These are phyloP conservation scores for Gallinago jamesoni DNA, from an alignment of 2,113 vertebrate genomes.

Conservation along the genomic window DNA sequence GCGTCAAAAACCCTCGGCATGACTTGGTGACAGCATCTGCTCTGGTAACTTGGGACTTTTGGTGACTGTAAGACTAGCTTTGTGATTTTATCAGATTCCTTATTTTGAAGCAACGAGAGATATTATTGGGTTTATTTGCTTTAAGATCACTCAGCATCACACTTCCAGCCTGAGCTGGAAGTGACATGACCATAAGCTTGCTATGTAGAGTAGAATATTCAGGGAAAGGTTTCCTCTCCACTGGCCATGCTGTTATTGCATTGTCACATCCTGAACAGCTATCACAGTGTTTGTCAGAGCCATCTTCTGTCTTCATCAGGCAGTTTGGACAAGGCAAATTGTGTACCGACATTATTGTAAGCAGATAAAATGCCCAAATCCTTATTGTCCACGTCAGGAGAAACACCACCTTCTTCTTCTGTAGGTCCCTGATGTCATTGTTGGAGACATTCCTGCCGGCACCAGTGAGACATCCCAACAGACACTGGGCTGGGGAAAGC, in stretches of 20 bases:
- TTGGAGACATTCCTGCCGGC: background rate
- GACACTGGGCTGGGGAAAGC: background rate
- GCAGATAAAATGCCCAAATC: background rate
- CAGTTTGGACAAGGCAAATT: background rate
- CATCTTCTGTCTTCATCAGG: background rate
- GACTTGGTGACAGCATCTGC: background rate
- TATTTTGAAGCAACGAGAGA: background rate
- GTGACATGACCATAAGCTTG: background rate
- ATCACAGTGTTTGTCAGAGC: background rate
- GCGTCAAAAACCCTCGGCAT: rapidly evolving
- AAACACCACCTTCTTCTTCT: background rate
- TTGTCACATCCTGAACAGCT: background rate
- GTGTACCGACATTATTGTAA: rapidly evolving
- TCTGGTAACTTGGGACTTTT: rapidly evolving
- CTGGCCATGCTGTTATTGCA: background rate
- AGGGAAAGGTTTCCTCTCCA: background rate
- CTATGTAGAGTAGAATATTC: background rate
- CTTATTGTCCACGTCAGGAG: background rate
- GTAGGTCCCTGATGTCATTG: background rate
- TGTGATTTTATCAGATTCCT: background rate
- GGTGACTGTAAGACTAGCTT: background rate
- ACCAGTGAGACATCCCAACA: background rate
- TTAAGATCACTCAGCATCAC: background rate
- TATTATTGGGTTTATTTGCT: background rate
- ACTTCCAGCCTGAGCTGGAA: background rate